Conservation (phyloP, 1,140 invertebrate genomes). For the Polyergus mexicanus region DNA sequence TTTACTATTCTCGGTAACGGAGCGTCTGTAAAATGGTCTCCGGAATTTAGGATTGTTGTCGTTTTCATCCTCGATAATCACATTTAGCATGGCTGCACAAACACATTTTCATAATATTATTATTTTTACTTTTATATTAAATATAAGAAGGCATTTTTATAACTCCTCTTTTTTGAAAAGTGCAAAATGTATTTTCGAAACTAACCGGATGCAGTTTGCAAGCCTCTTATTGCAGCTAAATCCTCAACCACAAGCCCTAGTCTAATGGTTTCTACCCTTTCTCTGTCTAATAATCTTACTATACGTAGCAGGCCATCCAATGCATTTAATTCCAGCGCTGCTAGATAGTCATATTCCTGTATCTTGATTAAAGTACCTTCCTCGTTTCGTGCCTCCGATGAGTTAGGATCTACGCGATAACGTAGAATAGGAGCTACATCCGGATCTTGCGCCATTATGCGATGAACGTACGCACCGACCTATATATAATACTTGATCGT, state of each 20-base stretch:
- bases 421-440: conserved; percentile 92
- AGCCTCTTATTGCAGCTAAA: conserved; percentile 91
- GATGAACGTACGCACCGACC: conserved; percentile 91
- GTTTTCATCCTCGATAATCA: conserved; percentile 95
- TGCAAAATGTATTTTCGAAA: conserved; percentile 20
- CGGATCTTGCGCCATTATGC: conserved; percentile 91
- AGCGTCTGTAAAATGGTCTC: conserved; percentile 92
- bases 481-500: conserved; percentile 71
- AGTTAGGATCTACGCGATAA: conserved; percentile 90
- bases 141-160: background rate
- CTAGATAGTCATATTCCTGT: conserved; percentile 91
- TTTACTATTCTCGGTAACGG: conserved; percentile 96
- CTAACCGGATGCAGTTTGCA: conserved; percentile 91
- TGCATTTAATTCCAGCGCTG: conserved; percentile 91
- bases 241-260: conserved; percentile 94
- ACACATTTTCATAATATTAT: background rate
- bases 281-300: conserved; percentile 91
- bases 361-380: conserved; percentile 90
- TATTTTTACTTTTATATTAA: conserved; percentile 11
- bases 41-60: conserved; percentile 96
- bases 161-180: background rate
- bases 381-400: conserved; percentile 93
- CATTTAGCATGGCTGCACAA: conserved; percentile 89
- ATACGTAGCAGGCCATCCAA: conserved; percentile 91
- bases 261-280: conserved; percentile 93